phyloP scores from a whole-genome alignment of 2,888 invertebrate genomes.

The Seladonia tumulorum region DNA sequence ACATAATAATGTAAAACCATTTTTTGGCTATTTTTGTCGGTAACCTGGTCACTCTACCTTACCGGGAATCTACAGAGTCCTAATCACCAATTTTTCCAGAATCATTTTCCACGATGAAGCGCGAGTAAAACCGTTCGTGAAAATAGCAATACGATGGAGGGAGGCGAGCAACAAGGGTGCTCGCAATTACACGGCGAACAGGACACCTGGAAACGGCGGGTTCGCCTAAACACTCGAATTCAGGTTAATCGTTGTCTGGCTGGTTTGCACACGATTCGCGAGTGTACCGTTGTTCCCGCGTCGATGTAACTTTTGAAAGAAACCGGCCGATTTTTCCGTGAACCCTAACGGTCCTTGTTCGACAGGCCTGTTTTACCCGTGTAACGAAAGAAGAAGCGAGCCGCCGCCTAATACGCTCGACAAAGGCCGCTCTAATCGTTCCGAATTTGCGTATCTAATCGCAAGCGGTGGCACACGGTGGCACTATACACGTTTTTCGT shows the following conservation, averaged over 20 bases:
- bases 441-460: slow-evolving; percentile 39
- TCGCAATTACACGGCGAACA: neutral
- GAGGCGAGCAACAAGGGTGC: neutral
- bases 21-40: no score
- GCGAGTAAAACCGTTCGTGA: no score
- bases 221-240: slow-evolving; percentile 16
- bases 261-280: slow-evolving; percentile 9
- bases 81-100: no score
- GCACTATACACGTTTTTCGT: neutral
- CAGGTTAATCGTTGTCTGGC: slow-evolving; percentile 44
- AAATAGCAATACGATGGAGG: neutral
- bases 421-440: neutral
- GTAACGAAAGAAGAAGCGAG: neutral
- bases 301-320: slow-evolving; percentile 32
- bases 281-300: slow-evolving; percentile 30
- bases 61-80: no score
- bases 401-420: neutral
- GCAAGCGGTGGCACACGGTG: neutral
- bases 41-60: no score
- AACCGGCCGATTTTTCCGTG: neutral
- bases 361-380: neutral
- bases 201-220: neutral
- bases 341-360: slow-evolving; percentile 38
- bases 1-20: no score
- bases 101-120: no score